A percentile compares a stretch with the other conserved stretches of the same genome.
phyloP scores from a whole-genome alignment of 1,140 invertebrate genomes.

The Sminthurinus signatus region DNA sequence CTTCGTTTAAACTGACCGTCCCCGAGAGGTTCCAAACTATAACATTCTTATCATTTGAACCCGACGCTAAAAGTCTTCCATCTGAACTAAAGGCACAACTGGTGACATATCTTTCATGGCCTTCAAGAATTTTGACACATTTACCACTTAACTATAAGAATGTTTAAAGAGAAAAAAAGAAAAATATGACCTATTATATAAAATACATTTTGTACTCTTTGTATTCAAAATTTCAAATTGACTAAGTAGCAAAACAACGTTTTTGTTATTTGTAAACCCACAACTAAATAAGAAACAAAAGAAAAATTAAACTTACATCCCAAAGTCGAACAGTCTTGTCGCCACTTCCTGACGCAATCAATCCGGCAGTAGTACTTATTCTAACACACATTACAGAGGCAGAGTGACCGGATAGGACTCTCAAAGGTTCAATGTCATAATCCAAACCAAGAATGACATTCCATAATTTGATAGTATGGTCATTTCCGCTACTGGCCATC shows the following conservation, averaged over 20 bases:
- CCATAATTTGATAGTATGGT: constrained; percentile 68
- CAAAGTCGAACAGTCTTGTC: constrained; percentile 68
- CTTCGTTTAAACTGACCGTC: constrained; percentile 23
- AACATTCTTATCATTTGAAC: constrained; percentile 66
- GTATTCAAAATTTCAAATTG: no score
- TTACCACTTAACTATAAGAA: constrained; percentile 43
- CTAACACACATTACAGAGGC: constrained; percentile 33
- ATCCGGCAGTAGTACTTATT: constrained; percentile 48
- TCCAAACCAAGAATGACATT: constrained; percentile 50
- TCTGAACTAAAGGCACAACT: constrained; percentile 64
- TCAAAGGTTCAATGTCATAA: constrained; percentile 40
- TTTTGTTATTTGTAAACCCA: no score
- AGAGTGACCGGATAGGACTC: constrained; percentile 34
- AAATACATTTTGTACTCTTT: no score
- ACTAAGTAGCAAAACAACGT: no score
- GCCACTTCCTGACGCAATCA: constrained; percentile 58
- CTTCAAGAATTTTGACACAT: constrained; percentile 51
- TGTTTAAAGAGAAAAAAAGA: no score
- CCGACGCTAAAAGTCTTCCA: constrained; percentile 57
- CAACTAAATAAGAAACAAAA: no score
- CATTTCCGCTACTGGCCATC: constrained; percentile 44
- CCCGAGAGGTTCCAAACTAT: constrained; percentile 41
- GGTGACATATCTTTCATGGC: constrained; percentile 61
- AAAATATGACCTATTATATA: background rate
- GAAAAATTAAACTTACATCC: constrained; percentile 52